Percentiles rank a stretch among this genome's conserved stretches.
These are phyloP conservation scores for Cardiocondyla obscurior DNA, from an alignment of 1,140 invertebrate genomes.

Conservation along the genomic window DNA sequence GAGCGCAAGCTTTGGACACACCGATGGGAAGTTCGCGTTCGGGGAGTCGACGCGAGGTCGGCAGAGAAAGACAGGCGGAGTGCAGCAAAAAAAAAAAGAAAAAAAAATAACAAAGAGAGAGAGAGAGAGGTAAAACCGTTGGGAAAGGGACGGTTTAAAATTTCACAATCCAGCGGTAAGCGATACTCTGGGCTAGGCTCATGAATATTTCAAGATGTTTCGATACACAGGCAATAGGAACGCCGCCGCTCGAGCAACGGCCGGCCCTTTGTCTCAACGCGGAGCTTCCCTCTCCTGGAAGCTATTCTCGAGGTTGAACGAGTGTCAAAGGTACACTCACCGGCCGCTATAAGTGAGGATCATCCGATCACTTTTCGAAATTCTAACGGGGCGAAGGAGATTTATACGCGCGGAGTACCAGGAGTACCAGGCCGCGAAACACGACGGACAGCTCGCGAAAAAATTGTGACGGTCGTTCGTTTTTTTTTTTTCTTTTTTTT, in stretches of 20 bases:
- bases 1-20: constrained; percentile 34
- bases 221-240: constrained; percentile 58
- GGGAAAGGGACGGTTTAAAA: constrained; percentile 53
- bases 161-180: constrained; percentile 54
- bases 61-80: background rate
- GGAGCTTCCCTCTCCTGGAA: background rate
- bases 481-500: background rate
- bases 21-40: constrained; percentile 35
- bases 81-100: background rate
- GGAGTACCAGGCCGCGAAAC: background rate
- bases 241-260: constrained; percentile 15
- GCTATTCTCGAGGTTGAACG: constrained; percentile 23
- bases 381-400: background rate
- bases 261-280: constrained; percentile 18
- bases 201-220: constrained; percentile 63
- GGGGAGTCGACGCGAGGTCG: background rate
- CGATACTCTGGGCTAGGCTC: constrained; percentile 17
- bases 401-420: background rate
- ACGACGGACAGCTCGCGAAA: background rate
- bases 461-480: background rate
- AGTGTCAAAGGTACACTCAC: constrained; percentile 37
- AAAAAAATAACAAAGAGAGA: too few species aligned
- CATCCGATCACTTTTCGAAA: background rate
- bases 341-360: constrained; percentile 8
- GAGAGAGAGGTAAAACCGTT: background rate